Percentiles rank a stretch among this genome's conserved stretches.
Conservation (phyloP, 2,797 vertebrate genomes). For the Eurystomus glaucurus region DNA sequence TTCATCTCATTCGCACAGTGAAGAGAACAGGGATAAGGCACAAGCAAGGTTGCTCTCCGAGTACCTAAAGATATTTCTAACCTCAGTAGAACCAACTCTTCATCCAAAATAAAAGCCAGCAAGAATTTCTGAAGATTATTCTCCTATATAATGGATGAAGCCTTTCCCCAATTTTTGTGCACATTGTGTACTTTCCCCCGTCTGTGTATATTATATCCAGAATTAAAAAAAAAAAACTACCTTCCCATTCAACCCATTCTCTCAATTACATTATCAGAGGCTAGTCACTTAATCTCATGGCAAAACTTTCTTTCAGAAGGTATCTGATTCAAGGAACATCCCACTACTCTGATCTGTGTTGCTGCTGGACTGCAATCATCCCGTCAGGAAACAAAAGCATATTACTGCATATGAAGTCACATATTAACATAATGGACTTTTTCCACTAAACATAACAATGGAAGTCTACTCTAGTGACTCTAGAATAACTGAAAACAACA, state of each 20-base stretch:
- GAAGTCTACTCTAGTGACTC: background rate
- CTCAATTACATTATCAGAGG: background rate
- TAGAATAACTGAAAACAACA: background rate
- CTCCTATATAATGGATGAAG: background rate
- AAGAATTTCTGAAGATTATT: background rate
- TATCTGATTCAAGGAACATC: background rate
- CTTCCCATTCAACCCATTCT: background rate
- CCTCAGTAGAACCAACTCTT: background rate
- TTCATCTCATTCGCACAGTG: background rate
- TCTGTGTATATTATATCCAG: background rate
- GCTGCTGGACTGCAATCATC: background rate
- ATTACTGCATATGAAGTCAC: background rate
- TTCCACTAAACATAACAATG: background rate
- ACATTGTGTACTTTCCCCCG: too few relatives aligned
- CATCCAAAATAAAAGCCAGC: background rate
- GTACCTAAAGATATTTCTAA: background rate
- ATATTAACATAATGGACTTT: background rate
- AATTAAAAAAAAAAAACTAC: background rate
- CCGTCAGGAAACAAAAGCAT: background rate
- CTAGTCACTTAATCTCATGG: background rate
- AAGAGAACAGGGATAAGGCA: background rate
- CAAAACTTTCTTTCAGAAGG: background rate
- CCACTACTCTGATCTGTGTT: background rate
- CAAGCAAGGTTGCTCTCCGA: background rate
- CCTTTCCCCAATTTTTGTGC: background rate